Base-by-base conservation (phyloP, 2,888 invertebrate species). In the Agonopterix arenella region DNA sequence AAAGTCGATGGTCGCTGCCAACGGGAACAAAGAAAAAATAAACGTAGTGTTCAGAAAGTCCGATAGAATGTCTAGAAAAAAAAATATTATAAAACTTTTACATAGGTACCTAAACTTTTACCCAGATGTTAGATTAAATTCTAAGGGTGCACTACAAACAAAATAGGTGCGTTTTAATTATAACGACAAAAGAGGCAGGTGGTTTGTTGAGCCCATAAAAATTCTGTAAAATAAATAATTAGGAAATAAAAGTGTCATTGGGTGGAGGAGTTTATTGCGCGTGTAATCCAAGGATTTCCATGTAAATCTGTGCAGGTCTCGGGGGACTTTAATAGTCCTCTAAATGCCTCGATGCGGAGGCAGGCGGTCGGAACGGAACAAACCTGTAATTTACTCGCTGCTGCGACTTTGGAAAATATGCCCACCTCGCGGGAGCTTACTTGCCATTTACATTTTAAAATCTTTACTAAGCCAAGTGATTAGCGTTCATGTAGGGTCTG, bases 241-340 rank as follows among this genome's bases (percentile, higher is more conserved):
- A 13, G 43, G 44, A 53, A 56, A 62, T 64, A 66, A 64, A 64
- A 65, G 65, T 64, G 65, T 66, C 57, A 64, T 59, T 62, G 28
- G 28, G 5, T 28, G 55, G 54, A 64, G 62, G 66, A 65, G 56
- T 68, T 70, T 65, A 69, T 64, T 61, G 65, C 65, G 63, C 66
- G 66, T 68, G 65, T 73, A 76, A 76, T 71, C 70, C 67, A 59
- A 57, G 67, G 68, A 70, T 71, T 68, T 67, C 61, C 64, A 71
- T 75, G 70, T 73, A 73, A 80, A 78, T 76, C 77, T 70, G 66
- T 55, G 64, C 64, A 71, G 69, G 68, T 69, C 71, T 65, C 70
- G 67, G 61, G 63, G 65, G 76, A 76, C 76, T 79, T 76, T 80
- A 80, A 80, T 80, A 73, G 76, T 69, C 70, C 73, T 70, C 62